Conservation (phyloP, 2,797 vertebrate genomes). For the Phalanger gymnotis region DNA sequence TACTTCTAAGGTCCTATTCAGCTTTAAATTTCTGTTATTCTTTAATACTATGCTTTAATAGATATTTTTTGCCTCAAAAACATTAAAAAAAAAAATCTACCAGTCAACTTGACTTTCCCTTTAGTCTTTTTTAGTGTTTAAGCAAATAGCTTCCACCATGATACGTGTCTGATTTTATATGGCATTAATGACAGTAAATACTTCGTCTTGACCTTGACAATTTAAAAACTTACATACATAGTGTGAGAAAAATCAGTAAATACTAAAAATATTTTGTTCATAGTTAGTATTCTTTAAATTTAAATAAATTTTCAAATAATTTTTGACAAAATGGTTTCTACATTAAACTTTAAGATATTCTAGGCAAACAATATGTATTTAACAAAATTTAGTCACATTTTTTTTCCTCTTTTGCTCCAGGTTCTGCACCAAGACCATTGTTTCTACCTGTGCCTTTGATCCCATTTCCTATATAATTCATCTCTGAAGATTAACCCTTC, state of each 20-base stretch:
- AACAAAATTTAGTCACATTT: neutral
- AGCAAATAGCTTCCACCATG: neutral
- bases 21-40: neutral
- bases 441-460: neutral
- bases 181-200: neutral
- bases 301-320: neutral
- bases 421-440: neutral
- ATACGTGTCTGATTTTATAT: neutral
- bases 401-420: neutral
- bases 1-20: neutral
- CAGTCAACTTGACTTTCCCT: neutral
- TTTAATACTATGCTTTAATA: neutral
- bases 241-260: neutral
- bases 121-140: neutral
- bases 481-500: neutral
- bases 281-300: neutral
- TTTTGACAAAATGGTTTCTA: neutral
- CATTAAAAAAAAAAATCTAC: neutral
- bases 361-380: neutral
- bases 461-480: neutral
- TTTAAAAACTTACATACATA: neutral
- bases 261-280: neutral
- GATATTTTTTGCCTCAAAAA: neutral
- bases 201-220: neutral
- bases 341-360: neutral